Base-by-base conservation (phyloP, 2,888 invertebrate species). In the Noctua janthe region DNA sequence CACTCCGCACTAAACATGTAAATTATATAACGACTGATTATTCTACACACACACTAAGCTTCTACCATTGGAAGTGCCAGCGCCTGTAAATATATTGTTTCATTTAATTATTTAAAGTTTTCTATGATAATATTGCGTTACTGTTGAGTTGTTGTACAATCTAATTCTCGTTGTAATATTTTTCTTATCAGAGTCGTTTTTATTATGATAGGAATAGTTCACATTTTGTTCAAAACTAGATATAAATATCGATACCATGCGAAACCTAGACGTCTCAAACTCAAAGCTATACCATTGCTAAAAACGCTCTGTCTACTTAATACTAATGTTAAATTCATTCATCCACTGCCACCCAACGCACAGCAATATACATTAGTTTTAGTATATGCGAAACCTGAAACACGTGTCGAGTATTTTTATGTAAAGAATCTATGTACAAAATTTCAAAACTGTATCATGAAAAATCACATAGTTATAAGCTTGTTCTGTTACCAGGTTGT, bases 1-100 rank as follows among this genome's bases (percentile, higher is more conserved):
- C n/a, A 73, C 29, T 35, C 29, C n/a, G 0, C 20, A 15, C 2
- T 39, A 64, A 35, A 71, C 39, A 56, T 77, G 3, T 51, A 5
- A 29, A 29, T 75, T 69, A 71, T 5, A 43, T 39, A 47, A n/a
- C 29, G 8, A 47, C 8, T 47, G 0, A 47, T 47, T 43, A n/a
- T 69, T 47, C n/a, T 69, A 69, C 47, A 69, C 74, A 78, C 78
- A 76, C 71, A 17, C 77, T 83, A 51, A 43, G 82, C 54, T 70
- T 83, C 88, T 89, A 90, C 89, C 85, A 87, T 74, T 79, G 74
- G 77, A 89, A 87, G 6, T 87, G 89, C 84, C 82, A 88, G 47
- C 88, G 87, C 74, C 89, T 89, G 89, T 59, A 87, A 89, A 80
- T 47, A 80, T 71, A 74, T 69, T 59, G 64, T 35, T 8, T 64